Conservation (phyloP, 2,113 vertebrate genomes). For the Triplophysa tibetana region DNA sequence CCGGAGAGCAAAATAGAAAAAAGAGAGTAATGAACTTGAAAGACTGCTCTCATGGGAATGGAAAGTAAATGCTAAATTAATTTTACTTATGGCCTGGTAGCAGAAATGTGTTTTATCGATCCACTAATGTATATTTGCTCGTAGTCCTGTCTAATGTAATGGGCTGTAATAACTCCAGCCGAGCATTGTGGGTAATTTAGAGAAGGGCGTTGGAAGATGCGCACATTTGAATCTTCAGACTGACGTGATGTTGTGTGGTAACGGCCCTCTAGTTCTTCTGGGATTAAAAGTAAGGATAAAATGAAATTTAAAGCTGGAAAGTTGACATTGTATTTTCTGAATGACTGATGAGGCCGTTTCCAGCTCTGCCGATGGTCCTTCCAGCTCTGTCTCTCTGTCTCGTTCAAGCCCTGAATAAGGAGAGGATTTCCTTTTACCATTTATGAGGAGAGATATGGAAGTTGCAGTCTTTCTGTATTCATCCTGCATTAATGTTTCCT, state of each 20-base stretch:
- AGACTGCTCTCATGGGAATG: slow-evolving; percentile 7
- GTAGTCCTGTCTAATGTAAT: slow-evolving; percentile 41
- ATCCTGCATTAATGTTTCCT: neutral
- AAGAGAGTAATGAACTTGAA: slow-evolving; percentile 22
- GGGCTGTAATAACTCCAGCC: slow-evolving; percentile 45
- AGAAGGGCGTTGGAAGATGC: slow-evolving; percentile 19
- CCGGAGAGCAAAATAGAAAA: neutral
- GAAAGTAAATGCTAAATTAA: slow-evolving; percentile 31
- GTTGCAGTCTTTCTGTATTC: neutral
- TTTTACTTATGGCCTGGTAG: slow-evolving; percentile 48
- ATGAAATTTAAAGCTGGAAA: slow-evolving; percentile 6
- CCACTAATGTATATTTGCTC: slow-evolving; percentile 37
- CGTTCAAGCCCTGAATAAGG: neutral
- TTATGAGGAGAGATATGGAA: slow-evolving; percentile 4
- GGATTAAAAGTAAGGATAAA: slow-evolving; percentile 4
- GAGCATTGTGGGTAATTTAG: slow-evolving; percentile 33
- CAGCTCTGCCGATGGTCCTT: neutral
- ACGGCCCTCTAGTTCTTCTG: neutral
- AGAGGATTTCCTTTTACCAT: neutral
- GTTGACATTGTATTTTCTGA: neutral
- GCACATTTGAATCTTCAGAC: slow-evolving; percentile 27
- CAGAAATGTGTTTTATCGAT: slow-evolving; percentile 50
- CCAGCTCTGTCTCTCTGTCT: slow-evolving; percentile 26
- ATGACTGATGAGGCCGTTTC: slow-evolving; percentile 11
- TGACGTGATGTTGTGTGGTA: neutral